phyloP scores from a whole-genome alignment of 2,888 invertebrate genomes.

The Eucera pruinosa region DNA sequence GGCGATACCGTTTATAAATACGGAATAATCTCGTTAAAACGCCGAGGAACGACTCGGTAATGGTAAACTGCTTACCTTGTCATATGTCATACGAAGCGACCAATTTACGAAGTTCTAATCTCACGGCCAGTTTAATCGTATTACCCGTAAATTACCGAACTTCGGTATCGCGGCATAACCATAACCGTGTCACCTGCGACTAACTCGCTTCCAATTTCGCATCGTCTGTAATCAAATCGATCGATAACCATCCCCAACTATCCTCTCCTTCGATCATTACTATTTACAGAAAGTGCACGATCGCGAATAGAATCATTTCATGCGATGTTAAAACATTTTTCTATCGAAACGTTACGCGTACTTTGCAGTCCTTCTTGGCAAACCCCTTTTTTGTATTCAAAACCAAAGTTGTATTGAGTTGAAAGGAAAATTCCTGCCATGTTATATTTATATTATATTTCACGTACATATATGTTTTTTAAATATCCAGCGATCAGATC shows the following conservation, averaged over 20 bases:
- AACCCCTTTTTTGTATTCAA: no score
- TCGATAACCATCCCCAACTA: conserved; percentile 16
- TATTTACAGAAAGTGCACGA: neutral
- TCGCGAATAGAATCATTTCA: no score
- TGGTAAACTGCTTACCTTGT: conserved; percentile 34
- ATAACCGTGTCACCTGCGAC: conserved; percentile 41
- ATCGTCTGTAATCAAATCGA: conserved; percentile 33
- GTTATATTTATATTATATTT: no score
- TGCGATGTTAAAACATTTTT: no score
- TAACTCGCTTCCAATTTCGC: conserved; percentile 38
- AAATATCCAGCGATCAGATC: no score
- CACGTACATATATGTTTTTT: no score
- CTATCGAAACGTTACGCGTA: no score
- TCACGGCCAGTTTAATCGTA: conserved; percentile 49
- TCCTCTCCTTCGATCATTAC: neutral
- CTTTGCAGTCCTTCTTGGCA: no score
- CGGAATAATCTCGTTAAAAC: conserved; percentile 15
- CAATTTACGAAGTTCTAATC: conserved; percentile 55
- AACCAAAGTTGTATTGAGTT: no score
- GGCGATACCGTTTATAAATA: conserved; percentile 25
- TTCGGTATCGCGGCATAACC: conserved; percentile 33
- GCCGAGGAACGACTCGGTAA: conserved; percentile 5
- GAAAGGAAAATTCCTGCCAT: no score
- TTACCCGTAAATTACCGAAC: conserved; percentile 47
- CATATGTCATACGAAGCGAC: conserved; percentile 29